Evolutionary conservation across 2,888 invertebrate genomes (phyloP), one percentile per base, ranked within the genome.

Genomic region (Blastobasis adustella): DNA sequence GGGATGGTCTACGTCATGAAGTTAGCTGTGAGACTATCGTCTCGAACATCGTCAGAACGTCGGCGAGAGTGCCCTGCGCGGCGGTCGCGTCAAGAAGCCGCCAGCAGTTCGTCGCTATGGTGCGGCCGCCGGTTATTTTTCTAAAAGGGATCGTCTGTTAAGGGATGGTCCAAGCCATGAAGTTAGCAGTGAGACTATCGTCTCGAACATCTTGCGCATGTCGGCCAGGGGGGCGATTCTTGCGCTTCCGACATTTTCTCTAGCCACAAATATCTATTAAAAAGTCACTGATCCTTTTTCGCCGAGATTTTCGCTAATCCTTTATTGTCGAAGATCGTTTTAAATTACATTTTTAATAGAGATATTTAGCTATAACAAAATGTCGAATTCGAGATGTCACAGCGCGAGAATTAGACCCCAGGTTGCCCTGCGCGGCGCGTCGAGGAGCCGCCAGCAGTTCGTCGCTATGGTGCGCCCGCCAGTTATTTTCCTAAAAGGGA

Each of bases 401-500:
- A n/a, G n/a, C n/a, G n/a, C n/a, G n/a, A n/a, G n/a, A n/a, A n/a
- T n/a, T n/a, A n/a, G n/a, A n/a, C n/a, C n/a, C n/a, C n/a, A n/a
- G 65, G 10, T 75, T 62, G 9, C 81, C 79, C 8, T 74, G 70
- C 0, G 78, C 66, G 0, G 91, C 89, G 90, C 87, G 61, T 88
- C 89, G 1, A 94, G 68, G 0, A 94, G 69, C 1, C 89, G 82
- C 90, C 91, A 91, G 52, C 93, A 91, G 63, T 92, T 92, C 71
- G 89, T 85, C 38, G 89, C 77, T 40, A 91, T 75, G 55, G 82
- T 75, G 8, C 86, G 81, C 10, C 91, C 91, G 36, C 88, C 87
- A 0, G 65, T 51, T 5, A 88, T 60, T 5, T 73, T 73, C 49
- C 89, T 88, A 65, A 3, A 59, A 50, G 49, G n/a, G n/a, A n/a